These are phyloP conservation scores for Drosophila algonquin DNA, from an alignment of 2,888 invertebrate genomes.

Conservation along the genomic window DNA sequence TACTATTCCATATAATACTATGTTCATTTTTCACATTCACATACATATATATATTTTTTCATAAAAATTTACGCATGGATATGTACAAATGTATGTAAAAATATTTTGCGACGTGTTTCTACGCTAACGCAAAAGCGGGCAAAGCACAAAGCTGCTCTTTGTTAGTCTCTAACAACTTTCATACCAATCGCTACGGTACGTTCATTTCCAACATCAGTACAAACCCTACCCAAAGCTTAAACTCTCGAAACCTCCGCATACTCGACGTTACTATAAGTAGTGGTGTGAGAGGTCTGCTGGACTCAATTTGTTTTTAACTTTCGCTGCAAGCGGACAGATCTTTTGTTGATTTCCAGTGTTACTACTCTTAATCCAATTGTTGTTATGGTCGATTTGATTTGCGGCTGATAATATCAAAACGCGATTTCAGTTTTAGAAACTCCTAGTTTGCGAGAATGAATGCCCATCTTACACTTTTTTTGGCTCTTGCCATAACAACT, in stretches of 20 bases:
- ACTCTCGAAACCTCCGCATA: constrained; percentile 21
- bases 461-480: constrained; percentile 16
- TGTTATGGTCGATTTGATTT: neutral
- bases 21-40: no score
- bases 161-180: constrained; percentile 21
- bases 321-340: constrained; percentile 66
- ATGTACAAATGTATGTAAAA: neutral
- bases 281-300: constrained; percentile 56
- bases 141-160: constrained; percentile 49
- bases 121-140: constrained; percentile 24
- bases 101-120: neutral
- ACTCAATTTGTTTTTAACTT: constrained; percentile 79
- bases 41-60: neutral
- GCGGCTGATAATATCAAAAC: neutral
- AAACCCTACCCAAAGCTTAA: constrained; percentile 43
- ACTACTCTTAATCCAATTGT: neutral
- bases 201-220: neutral
- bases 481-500: constrained; percentile 22
- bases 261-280: constrained; percentile 76
- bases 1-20: neutral
- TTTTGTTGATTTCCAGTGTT: constrained; percentile 20
- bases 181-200: constrained; percentile 10
- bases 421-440: neutral
- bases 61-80: neutral
- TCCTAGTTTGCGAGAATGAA: constrained; percentile 13